Percentiles rank a stretch among this genome's conserved stretches.
phyloP scores from a whole-genome alignment of 2,888 invertebrate species.

The Platerodrilus igneus region DNA sequence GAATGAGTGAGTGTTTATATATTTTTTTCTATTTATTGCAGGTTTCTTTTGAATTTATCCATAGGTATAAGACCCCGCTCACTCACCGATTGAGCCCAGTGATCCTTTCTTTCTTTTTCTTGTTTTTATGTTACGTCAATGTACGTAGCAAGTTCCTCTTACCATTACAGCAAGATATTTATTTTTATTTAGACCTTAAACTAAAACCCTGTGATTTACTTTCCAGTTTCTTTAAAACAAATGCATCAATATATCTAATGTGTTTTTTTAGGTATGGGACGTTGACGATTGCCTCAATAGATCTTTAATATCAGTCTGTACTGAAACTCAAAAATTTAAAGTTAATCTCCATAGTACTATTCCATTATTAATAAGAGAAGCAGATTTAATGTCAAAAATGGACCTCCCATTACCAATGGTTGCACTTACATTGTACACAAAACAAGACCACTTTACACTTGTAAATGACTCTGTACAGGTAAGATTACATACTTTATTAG shows the following conservation, averaged over 20 bases:
- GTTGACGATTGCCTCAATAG: conserved; percentile 61
- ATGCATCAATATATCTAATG: not conserved
- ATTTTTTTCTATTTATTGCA: no score
- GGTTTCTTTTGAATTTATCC: no score
- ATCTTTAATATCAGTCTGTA: conserved; percentile 58
- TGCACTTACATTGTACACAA: conserved; percentile 71
- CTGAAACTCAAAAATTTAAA: conserved; percentile 59
- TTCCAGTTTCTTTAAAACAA: not conserved
- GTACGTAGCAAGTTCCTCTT: no score
- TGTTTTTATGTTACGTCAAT: no score
- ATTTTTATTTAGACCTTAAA: not conserved
- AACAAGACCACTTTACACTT: conserved; percentile 69
- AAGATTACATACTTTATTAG: conserved; percentile 9
- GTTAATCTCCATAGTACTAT: conserved; percentile 77
- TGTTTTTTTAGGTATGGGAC: conserved; percentile 55
- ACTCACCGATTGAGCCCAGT: no score
- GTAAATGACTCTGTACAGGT: conserved; percentile 75
- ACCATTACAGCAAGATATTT: no score
- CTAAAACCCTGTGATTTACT: no score
- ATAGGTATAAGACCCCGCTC: no score
- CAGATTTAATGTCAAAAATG: conserved; percentile 80
- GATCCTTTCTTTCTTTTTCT: no score
- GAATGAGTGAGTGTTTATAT: no score
- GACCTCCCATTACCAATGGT: conserved; percentile 76
- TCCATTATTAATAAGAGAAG: conserved; percentile 72